Percentiles rank a stretch among this genome's conserved stretches.
Evolutionary conservation across 2,888 invertebrate species (phyloP).

Genomic region (Drosophila fulvimacula): DNA sequence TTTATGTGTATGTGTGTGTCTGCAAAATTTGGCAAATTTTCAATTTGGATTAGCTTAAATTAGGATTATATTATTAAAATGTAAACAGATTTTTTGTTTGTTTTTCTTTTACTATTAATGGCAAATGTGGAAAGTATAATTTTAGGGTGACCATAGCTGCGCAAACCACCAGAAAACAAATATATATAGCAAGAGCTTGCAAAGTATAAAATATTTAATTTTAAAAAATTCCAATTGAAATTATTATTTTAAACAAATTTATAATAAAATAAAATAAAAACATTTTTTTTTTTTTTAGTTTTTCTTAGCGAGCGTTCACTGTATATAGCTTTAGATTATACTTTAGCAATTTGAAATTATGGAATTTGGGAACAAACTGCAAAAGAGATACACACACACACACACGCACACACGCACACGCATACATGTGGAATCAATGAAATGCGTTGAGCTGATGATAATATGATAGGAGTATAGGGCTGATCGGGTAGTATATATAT

Average conservation of each 20-base stretch:
- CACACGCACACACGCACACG: not conserved
- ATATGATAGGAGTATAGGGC: not conserved
- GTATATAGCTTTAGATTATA: not conserved
- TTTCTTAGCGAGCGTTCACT: not conserved
- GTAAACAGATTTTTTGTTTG: not conserved
- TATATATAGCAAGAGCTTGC: not conserved
- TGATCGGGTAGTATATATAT: not conserved
- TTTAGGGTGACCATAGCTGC: constrained; percentile 19
- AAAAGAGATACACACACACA: not conserved
- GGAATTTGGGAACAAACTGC: not conserved
- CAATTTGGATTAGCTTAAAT: constrained; percentile 69
- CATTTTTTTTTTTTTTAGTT: not conserved
- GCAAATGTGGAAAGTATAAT: not conserved
- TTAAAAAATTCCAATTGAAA: not conserved
- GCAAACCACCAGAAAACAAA: constrained; percentile 1
- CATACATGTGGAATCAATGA: not conserved
- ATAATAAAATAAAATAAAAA: no score
- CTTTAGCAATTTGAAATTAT: not conserved
- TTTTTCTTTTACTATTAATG: not conserved
- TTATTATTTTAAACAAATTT: not conserved
- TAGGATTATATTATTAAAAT: constrained; percentile 43
- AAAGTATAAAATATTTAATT: not conserved
- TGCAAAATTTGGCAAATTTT: constrained; percentile 20
- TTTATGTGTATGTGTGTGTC: constrained; percentile 7
- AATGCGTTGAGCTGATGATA: not conserved